Evolutionary conservation across 2,797 vertebrate species (phyloP), one percentile per base, ranked within the genome.

Genomic region (Silurus aristotelis): DNA sequence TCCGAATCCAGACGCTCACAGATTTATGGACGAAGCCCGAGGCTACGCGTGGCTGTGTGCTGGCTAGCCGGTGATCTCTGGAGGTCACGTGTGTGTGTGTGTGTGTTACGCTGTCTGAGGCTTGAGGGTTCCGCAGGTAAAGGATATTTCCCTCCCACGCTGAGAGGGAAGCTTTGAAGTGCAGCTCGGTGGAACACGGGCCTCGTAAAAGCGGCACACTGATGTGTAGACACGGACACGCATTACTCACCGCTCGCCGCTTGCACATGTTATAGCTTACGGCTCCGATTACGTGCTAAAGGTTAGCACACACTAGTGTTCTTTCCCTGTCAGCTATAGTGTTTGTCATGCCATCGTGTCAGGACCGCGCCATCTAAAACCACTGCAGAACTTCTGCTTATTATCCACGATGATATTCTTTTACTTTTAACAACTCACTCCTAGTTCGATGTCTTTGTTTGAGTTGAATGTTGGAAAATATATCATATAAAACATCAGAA

Each of bases 231-330:
- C 86, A 89, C 87, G 82, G 27, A 64, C 67, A 87, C 93, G 90
- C 91, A 92, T 93, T 92, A 94, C 92, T 92, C 91, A 92, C 85
- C 88, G 87, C 87, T 91, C 92, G 89, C 86, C 86, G 78, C 84
- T 90, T 89, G 72, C 89, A 90, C 89, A 90, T 91, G 80, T 83
- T 90, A 84, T 83, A 85, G 56, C 87, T 90, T 89, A 88, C 87
- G 72, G 89, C 87, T 93, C 89, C 85, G 84, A 89, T 94, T 94
- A 91, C 92, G 90, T 90, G 70, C 70, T 82, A 27, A 87, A 67
- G 38, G 82, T 88, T 82, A 80, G 60, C 78, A 22, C 19, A 46
- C 27, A 8, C 64, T 56, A 52, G 7, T n/a, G 31, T 58, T 83
- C 78, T 9, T 17, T 79, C 68, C 82, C 43, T 31, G 70, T 12